Base-by-base conservation (phyloP, 2,888 invertebrate species). In the Orthosia incerta region DNA sequence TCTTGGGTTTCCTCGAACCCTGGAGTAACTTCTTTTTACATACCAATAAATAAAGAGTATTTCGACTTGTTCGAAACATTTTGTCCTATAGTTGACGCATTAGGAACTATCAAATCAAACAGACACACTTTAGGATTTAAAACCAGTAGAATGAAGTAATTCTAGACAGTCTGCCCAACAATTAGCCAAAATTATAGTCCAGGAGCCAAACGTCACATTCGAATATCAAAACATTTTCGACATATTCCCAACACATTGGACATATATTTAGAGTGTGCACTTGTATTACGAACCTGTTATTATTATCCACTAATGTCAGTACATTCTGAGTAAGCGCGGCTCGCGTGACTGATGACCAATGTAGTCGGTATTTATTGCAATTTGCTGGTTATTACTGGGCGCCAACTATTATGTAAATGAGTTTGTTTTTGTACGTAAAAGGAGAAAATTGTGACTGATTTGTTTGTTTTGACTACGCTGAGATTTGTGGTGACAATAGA, bases 291-390 rank as follows among this genome's bases (percentile, higher is more conserved):
- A 67, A 71, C 56, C 60, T 39, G 60, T 66, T 74, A 75, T 76
- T 74, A 75, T 73, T 77, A 69, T 57, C 61, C 50, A 18, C 74
- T 78, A 83, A 85, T 84, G 79, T 65, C 70, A 64, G 72, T 77
- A 71, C 46, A 56, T 83, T 85, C 70, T 63, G 26, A 53, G 71
- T 68, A 82, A 81, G 79, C 65, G 60, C 61, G 57, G 55, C 57
- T 81, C 55, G 85, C 85, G 85, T 85, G 84, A 85, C 84, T 69
- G 63, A 83, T 85, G 79, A 76, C 83, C 66, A 72, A 65, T 76
- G 72, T 83, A 80, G 46, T 73, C 82, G 39, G 69, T 80, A 76
- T 76, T 84, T 84, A 84, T 83, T 84, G 72, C 76, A 66, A 80
- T 78, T 80, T 76, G 60, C 65, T 66, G 63, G 77, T 78, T 76